Evolutionary conservation across 2,888 invertebrate genomes (phyloP), one percentile per base, ranked within the genome.

Genomic region (Drosophila phalerata): DNA sequence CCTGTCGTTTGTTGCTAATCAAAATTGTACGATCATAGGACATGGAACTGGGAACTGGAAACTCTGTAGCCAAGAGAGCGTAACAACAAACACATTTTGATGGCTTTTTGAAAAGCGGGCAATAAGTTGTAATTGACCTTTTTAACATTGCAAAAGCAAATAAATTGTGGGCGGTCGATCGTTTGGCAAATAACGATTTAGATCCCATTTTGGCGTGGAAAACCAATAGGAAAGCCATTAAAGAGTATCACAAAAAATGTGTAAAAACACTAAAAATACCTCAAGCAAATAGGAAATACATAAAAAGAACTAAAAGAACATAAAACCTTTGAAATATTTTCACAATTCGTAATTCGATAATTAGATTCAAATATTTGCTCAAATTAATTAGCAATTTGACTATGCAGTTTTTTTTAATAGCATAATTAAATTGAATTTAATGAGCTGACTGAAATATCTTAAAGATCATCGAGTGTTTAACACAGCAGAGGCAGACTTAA

Each of bases 71-170:
- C 81, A 83, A 77, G 78, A 67, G 78, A 83, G 86, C 86, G 86
- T 72, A 83, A 85, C 88, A 73, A 55, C 51, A 42, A 53, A 30
- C 22, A 38, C 32, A 19, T 28, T 45, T 81, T 82, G 69, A 80
- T 79, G 69, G 62, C 65, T 51, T 71, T 76, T 65, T 57, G 62
- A 77, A 76, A 71, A 76, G 68, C 85, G 52, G 87, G 66, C 83
- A 83, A 83, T 83, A 88, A 88, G 88, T 84, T 75, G 87, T 84
- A 84, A 84, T 84, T 88, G 87, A 81, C 84, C 81, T 83, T 83
- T 88, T 80, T 66, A 76, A 77, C 79, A 79, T 76, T 53, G 72
- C 38, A 55, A 69, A 63, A 61, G 61, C 63, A 62, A 69, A 67
- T 64, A 62, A 77, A 69, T 85, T 69, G 84, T 74, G 77, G 86